A percentile compares a stretch with the other conserved stretches of the same genome.
These are phyloP conservation scores for Aldabrachelys gigantea DNA, from an alignment of 2,113 vertebrate genomes.

Conservation along the genomic window DNA sequence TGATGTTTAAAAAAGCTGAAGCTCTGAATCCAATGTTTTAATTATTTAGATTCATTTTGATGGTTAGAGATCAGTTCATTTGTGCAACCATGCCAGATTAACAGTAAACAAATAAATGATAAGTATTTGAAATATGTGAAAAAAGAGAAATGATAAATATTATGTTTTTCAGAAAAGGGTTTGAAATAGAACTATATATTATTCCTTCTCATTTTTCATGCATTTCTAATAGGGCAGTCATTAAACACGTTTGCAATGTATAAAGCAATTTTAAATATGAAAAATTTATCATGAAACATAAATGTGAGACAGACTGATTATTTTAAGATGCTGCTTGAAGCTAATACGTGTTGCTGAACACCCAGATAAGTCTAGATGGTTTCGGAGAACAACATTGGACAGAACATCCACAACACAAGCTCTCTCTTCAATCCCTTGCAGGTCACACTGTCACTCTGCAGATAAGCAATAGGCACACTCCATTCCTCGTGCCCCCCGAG, in stretches of 20 bases:
- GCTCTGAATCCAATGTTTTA: neutral
- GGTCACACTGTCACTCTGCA: no score
- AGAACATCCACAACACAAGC: neutral
- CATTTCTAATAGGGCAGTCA: neutral
- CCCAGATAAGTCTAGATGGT: neutral
- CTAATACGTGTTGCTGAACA: neutral
- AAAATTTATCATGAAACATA: neutral
- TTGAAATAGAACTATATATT: constrained; percentile 19
- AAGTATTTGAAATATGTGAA: neutral
- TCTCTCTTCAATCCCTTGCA: no score
- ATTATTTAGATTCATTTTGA: neutral
- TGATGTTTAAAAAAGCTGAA: neutral
- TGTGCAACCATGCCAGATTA: neutral
- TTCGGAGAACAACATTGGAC: neutral
- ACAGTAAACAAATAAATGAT: neutral
- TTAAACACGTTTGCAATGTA: neutral
- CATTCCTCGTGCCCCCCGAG: no score
- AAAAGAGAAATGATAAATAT: neutral
- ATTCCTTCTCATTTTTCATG: neutral
- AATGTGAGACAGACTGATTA: neutral
- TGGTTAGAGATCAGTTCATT: neutral
- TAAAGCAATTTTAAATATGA: neutral
- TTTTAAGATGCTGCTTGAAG: neutral
- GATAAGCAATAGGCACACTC: no score
- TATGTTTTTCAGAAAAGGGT: neutral